A percentile compares a stretch with the other conserved stretches of the same genome.
Evolutionary conservation across 2,113 vertebrate genomes (phyloP).

Genomic region (Phalacrocorax carbo): DNA sequence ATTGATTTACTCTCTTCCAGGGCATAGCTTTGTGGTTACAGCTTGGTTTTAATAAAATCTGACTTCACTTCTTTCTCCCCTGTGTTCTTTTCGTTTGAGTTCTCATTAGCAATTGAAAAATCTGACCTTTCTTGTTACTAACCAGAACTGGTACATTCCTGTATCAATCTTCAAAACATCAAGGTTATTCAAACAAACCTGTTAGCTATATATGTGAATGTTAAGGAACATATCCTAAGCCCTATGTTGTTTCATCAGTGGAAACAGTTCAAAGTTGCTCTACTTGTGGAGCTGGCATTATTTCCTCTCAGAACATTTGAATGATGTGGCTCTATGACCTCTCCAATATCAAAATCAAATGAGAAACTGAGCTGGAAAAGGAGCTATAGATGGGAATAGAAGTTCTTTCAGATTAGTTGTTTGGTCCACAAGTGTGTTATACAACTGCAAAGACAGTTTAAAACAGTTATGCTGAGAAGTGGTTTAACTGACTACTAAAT

Average conservation of each 20-base stretch:
- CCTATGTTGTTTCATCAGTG: background rate
- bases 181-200: background rate
- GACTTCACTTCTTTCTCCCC: background rate
- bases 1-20: background rate
- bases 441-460: background rate
- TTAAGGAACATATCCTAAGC: background rate
- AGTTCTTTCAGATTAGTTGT: background rate
- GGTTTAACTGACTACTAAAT: background rate
- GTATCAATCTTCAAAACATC: background rate
- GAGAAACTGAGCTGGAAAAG: background rate
- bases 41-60: background rate
- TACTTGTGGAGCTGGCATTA: background rate
- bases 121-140: background rate
- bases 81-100: background rate
- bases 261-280: background rate
- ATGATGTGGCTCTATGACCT: background rate
- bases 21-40: background rate
- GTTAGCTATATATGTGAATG: background rate
- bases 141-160: background rate
- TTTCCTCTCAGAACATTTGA: background rate
- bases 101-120: background rate
- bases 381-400: background rate
- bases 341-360: background rate
- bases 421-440: background rate
- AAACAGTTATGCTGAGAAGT: background rate